Evolutionary conservation across 2,888 invertebrate genomes (phyloP).

Genomic region (Ennomos quercinarius): DNA sequence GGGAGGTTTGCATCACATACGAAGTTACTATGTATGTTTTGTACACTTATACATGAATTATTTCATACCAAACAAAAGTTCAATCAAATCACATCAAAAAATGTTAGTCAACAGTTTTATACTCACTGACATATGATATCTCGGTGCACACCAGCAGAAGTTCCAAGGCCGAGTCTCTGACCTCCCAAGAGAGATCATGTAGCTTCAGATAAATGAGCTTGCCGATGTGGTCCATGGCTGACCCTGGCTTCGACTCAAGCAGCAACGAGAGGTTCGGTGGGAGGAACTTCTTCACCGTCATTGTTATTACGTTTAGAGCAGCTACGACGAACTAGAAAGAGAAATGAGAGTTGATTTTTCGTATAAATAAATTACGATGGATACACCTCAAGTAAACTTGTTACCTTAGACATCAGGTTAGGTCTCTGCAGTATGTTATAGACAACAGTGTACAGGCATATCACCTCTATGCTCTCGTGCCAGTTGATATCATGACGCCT

Average conservation of each 20-base stretch:
- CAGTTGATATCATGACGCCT: constrained; percentile 90
- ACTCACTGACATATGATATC: constrained; percentile 90
- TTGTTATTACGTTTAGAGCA: constrained; percentile 88
- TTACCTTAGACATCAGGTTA: constrained; percentile 72
- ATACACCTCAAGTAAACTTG: constrained; percentile 15
- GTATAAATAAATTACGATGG: too few species aligned
- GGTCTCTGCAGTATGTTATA: constrained; percentile 68
- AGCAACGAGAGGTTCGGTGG: constrained; percentile 91
- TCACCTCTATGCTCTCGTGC: constrained; percentile 91
- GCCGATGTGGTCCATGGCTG: constrained; percentile 87
- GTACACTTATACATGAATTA: too few species aligned
- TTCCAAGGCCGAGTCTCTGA: constrained; percentile 91
- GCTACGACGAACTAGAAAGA: constrained; percentile 88
- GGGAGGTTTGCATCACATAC: too few species aligned
- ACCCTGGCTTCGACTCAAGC: constrained; percentile 87
- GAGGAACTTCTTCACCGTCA: constrained; percentile 90
- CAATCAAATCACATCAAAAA: too few species aligned
- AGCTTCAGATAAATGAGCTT: constrained; percentile 88
- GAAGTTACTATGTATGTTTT: too few species aligned
- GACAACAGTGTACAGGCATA: constrained; percentile 84
- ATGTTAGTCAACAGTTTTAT: not conserved
- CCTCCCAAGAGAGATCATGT: constrained; percentile 91
- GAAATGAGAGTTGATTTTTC: not conserved
- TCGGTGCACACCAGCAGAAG: constrained; percentile 88
- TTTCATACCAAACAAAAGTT: too few species aligned